Base-by-base conservation (phyloP, 2,888 invertebrate genomes). In the Pheosia tremula region DNA sequence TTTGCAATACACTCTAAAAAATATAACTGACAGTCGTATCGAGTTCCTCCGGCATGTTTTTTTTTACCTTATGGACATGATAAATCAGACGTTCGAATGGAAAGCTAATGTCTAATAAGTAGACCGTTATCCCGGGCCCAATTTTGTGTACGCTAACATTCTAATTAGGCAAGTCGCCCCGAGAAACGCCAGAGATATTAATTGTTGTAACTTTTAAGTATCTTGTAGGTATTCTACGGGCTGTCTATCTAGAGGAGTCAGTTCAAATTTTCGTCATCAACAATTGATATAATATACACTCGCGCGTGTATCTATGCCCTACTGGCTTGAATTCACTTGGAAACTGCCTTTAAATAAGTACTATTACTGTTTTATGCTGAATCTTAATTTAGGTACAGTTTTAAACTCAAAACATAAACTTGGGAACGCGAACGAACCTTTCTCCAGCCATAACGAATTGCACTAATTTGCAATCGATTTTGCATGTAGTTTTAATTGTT, bases 71-170 rank as follows among this genome's bases (percentile, higher is more conserved):
- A 70, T 72, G 71, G 78, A 78, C 71, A 79, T 79, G 81, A 86
- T 84, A 82, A 84, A 88, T 87, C 78, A 81, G 75, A 66, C 67
- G 70, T 79, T 76, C 72, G 77, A 82, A 83, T 82, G 74, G 80
- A 74, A 80, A 76, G 74, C 74, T 77, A 83, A 78, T 82, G 72
- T 72, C 77, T 82, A 81, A 86, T 82, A 86, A 80, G 76, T 81
- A 77, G 81, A 87, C 90, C 89, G 91, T 89, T 91, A 90, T 78
- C 75, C 77, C 69, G 71, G 71, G 74, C 83, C 83, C 84, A 85
- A 83, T 55, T 55, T 39, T 53, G 70, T 74, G 38, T 53, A 75
- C 66, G 64, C 74, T 78, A 83, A 86, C 77, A 84, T 85, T 87
- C 75, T 86, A 85, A 89, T 88, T 86, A 86, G 82, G 72, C 74